Percentiles rank a stretch among this genome's conserved stretches.
Conservation (phyloP, 2,888 invertebrate species). For the Gibbula magus region DNA sequence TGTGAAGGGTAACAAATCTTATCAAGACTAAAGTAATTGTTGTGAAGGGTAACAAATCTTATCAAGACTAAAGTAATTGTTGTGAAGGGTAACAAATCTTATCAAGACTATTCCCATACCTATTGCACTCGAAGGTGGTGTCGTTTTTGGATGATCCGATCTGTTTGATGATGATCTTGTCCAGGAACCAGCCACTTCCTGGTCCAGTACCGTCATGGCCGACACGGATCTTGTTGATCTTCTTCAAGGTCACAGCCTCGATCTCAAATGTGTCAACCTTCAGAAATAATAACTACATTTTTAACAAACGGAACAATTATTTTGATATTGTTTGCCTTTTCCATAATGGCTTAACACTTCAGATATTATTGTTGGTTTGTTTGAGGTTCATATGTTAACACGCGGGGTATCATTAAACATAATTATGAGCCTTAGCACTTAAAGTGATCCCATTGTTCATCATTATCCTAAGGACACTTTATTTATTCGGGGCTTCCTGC, state of each 20-base stretch:
- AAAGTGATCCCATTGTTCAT: too few species aligned
- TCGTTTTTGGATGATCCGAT: constrained; percentile 58
- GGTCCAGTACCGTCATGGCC: constrained; percentile 73
- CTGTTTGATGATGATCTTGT: constrained; percentile 69
- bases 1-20: too few species aligned
- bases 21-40: neutral
- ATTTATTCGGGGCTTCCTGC: too few species aligned
- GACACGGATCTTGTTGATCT: constrained; percentile 72
- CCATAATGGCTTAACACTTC: too few species aligned
- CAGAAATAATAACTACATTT: neutral
- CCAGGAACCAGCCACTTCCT: constrained; percentile 74
- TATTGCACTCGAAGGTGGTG: constrained; percentile 68
- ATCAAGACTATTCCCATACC: constrained; percentile 47
- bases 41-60: neutral
- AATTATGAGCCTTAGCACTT: too few species aligned
- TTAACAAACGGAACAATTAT: too few species aligned
- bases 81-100: neutral
- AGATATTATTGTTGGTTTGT: too few species aligned
- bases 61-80: neutral
- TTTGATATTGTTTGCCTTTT: too few species aligned
- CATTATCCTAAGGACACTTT: too few species aligned
- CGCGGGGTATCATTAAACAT: too few species aligned
- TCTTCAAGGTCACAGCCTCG: constrained; percentile 74
- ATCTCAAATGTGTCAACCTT: constrained; percentile 74
- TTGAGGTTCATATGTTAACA: too few species aligned